Conservation (phyloP, 2,797 vertebrate genomes). For the Discoglossus pictus region DNA sequence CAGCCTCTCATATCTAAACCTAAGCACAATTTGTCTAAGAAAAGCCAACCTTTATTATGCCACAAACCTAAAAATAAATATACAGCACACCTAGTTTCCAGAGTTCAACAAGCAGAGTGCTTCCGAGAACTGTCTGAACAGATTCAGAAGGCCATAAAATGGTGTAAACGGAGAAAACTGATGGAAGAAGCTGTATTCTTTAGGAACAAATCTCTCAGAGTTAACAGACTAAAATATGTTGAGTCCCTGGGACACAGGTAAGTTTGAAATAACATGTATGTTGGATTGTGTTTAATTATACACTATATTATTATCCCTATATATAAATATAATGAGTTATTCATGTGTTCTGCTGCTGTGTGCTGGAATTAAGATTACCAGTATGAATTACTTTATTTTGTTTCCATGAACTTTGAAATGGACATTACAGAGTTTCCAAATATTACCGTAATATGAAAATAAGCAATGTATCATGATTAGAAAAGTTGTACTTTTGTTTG, state of each 20-base stretch:
- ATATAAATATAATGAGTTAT: too few relatives aligned
- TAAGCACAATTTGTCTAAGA: slow-evolving; percentile 42
- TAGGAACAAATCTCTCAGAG: slow-evolving; percentile 69
- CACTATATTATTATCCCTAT: too few relatives aligned
- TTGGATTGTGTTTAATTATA: too few relatives aligned
- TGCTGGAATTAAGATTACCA: too few relatives aligned
- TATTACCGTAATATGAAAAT: too few relatives aligned
- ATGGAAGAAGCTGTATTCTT: slow-evolving; percentile 64
- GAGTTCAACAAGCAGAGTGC: slow-evolving; percentile 55
- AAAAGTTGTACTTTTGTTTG: too few relatives aligned
- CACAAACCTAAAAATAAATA: slow-evolving; percentile 13
- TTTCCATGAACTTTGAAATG: too few relatives aligned
- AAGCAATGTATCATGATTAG: too few relatives aligned
- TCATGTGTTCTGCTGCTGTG: too few relatives aligned
- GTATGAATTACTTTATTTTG: too few relatives aligned
- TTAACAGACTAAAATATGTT: slow-evolving; percentile 68
- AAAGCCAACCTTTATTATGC: slow-evolving; percentile 5
- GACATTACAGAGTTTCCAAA: too few relatives aligned
- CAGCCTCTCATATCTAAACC: slow-evolving; percentile 55
- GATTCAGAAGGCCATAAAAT: slow-evolving; percentile 62
- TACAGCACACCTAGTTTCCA: slow-evolving; percentile 56
- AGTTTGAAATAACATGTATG: slow-evolving; percentile 18
- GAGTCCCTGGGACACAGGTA: slow-evolving; percentile 73
- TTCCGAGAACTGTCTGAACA: slow-evolving; percentile 68
- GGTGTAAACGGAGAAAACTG: slow-evolving; percentile 67